These are phyloP conservation scores for Candidula unifasciata DNA, from an alignment of 2,888 invertebrate genomes.

Conservation along the genomic window DNA sequence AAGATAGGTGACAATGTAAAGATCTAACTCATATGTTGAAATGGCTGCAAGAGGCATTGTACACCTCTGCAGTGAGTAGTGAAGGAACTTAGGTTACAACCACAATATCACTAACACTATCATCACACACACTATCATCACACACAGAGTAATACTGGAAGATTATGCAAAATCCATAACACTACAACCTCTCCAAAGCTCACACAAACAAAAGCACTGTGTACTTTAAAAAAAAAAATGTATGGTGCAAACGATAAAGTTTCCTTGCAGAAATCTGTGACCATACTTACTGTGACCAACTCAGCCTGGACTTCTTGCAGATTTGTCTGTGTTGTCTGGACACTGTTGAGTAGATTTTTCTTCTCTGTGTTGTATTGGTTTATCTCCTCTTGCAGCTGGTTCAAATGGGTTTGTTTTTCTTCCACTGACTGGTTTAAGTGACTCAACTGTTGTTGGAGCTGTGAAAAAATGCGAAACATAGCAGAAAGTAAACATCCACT, in stretches of 20 bases:
- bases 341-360: conserved; percentile 46
- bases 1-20: neutral
- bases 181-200: no score
- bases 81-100: no score
- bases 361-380: conserved; percentile 50
- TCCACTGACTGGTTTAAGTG: conserved; percentile 58
- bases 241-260: no score
- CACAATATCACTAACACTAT: no score
- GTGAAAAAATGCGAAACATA: neutral
- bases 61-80: no score
- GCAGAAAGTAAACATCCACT: neutral
- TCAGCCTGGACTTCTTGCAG: conserved; percentile 47
- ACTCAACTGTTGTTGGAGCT: conserved; percentile 56
- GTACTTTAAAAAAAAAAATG: no score
- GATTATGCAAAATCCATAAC: no score
- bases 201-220: no score
- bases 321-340: conserved; percentile 48
- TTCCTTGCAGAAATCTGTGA: no score
- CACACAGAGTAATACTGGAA: no score
- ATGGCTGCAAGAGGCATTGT: neutral
- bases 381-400: conserved; percentile 56
- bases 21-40: neutral
- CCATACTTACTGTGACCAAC: conserved; percentile 47
- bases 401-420: conserved; percentile 56
- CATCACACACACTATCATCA: no score